Percentiles rank a stretch among this genome's conserved stretches.
phyloP scores from a whole-genome alignment of 2,113 vertebrate genomes.

The Lanius collurio region DNA sequence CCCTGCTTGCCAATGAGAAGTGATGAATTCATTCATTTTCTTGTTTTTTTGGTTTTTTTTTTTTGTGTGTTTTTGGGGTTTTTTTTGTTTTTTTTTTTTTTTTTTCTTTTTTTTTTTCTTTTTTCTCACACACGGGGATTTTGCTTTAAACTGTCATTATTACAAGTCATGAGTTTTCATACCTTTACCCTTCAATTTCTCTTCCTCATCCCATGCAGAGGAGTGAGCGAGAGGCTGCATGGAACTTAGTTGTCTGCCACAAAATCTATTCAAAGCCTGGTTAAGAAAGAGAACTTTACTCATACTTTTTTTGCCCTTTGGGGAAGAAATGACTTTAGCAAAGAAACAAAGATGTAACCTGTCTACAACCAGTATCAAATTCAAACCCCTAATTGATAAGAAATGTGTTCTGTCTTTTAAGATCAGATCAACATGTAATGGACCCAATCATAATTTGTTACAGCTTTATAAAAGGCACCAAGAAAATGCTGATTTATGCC shows the following conservation, averaged over 20 bases:
- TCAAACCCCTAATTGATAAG: rapidly evolving
- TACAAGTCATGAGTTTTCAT: not conserved
- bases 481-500: not conserved
- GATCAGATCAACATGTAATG: not conserved
- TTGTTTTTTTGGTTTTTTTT: no score
- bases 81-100: not conserved
- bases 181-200: not conserved
- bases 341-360: not conserved
- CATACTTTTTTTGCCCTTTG: not conserved
- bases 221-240: not conserved
- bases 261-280: not conserved
- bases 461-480: not conserved
- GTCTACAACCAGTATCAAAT: not conserved
- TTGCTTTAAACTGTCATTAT: not conserved
- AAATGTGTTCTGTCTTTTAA: not conserved
- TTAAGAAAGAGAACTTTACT: not conserved
- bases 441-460: not conserved
- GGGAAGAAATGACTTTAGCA: not conserved
- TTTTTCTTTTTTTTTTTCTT: no score
- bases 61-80: no score
- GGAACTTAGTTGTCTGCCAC: no score
- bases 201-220: not conserved
- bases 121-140: not conserved
- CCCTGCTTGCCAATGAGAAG: no score
- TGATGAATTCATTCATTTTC: not conserved